Evolutionary conservation across 2,797 vertebrate species (phyloP).

Genomic region (Onychomys arenicola): DNA sequence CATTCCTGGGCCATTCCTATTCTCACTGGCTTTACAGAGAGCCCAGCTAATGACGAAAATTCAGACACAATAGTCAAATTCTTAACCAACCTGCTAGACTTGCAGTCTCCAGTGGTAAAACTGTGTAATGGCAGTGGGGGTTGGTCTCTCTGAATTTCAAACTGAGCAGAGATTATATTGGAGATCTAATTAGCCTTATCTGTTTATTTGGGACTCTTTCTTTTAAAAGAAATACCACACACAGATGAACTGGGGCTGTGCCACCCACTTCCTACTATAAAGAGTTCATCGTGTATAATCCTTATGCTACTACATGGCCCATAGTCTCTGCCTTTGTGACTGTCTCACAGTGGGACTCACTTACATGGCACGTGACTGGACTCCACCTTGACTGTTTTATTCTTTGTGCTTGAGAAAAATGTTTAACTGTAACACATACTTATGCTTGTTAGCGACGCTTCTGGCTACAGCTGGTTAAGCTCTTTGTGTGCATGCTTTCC

Average conservation of each 20-base stretch:
- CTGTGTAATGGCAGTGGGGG: neutral
- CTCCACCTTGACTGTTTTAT: neutral
- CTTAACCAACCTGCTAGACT: conserved; percentile 47
- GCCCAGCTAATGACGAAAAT: conserved; percentile 46
- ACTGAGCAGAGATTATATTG: neutral
- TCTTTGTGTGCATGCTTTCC: neutral
- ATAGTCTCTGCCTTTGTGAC: neutral
- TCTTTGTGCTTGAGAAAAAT: neutral
- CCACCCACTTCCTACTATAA: neutral
- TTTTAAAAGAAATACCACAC: neutral
- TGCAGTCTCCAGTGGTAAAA: neutral
- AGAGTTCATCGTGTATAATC: neutral
- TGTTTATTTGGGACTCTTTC: neutral
- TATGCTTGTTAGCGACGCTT: conserved; percentile 18
- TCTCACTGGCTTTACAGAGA: conserved; percentile 51
- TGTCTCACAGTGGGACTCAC: neutral
- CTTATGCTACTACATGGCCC: neutral
- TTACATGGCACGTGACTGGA: neutral
- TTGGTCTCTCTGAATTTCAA: conserved; percentile 35
- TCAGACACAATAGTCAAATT: neutral
- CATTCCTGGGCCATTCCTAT: conserved; percentile 67
- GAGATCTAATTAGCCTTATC: neutral
- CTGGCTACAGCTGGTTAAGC: neutral
- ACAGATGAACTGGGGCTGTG: neutral
- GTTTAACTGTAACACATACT: neutral